Percentiles rank a stretch among this genome's conserved stretches.
These are phyloP conservation scores for Cyprinodon brontotheroides DNA, from an alignment of 2,113 vertebrate genomes.

Conservation along the genomic window DNA sequence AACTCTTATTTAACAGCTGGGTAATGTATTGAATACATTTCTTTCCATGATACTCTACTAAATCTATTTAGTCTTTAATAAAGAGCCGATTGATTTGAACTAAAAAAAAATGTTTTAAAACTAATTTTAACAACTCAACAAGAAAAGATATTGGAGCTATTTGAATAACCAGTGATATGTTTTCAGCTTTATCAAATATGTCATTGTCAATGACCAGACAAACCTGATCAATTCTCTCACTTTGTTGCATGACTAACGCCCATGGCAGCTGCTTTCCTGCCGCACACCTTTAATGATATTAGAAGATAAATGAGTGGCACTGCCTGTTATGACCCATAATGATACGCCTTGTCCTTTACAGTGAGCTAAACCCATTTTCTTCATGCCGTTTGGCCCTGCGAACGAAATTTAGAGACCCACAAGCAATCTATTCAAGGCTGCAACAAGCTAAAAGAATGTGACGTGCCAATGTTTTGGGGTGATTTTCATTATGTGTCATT, in stretches of 20 bases:
- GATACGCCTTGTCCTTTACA: constrained; percentile 66
- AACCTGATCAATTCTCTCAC: constrained; percentile 40
- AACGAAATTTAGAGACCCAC: constrained; percentile 71
- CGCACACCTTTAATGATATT: constrained; percentile 69
- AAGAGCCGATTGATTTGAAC: neutral
- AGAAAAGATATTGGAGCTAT: constrained; percentile 39
- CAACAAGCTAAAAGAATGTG: constrained; percentile 77
- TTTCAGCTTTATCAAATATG: constrained; percentile 54
- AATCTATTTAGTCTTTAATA: neutral
- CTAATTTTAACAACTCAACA: constrained; percentile 41
- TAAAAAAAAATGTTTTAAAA: constrained; percentile 16
- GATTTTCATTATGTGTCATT: constrained; percentile 83
- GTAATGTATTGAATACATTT: neutral
- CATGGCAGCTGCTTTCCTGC: constrained; percentile 63
- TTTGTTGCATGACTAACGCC: constrained; percentile 66
- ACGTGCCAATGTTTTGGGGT: constrained; percentile 77
- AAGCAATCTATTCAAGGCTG: constrained; percentile 82
- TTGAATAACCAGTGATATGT: constrained; percentile 23
- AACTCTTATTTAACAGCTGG: neutral
- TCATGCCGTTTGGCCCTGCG: constrained; percentile 33
- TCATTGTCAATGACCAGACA: constrained; percentile 39
- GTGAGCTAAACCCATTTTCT: constrained; percentile 72
- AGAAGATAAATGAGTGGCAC: constrained; percentile 73
- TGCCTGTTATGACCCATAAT: constrained; percentile 72
- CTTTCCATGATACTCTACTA: too few species aligned